phyloP scores from a whole-genome alignment of 2,888 invertebrate genomes.

The Chrysina gloriosa region DNA sequence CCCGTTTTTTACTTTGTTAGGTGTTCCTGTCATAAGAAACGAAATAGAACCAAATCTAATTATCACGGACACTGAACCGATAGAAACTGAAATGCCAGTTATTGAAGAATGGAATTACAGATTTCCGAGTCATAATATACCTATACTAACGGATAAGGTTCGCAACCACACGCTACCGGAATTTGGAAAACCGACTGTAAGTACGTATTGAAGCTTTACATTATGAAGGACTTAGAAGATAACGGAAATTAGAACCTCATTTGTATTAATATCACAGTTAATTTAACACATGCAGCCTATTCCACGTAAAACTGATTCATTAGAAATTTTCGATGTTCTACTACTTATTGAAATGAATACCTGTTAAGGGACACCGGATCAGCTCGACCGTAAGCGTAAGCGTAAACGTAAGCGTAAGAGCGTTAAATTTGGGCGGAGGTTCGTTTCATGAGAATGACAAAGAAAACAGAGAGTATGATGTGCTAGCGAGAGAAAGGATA shows the following conservation, averaged over 20 bases:
- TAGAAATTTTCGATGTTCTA: too few relatives aligned
- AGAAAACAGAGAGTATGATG: too few relatives aligned
- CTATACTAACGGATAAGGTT: slow-evolving; percentile 55
- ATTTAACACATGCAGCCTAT: too few relatives aligned
- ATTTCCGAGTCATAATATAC: slow-evolving; percentile 56
- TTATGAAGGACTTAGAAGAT: slow-evolving; percentile 15
- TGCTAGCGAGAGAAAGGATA: too few relatives aligned
- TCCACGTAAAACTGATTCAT: too few relatives aligned
- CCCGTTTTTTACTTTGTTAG: not conserved
- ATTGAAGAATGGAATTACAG: slow-evolving; percentile 64
- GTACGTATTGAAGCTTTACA: slow-evolving; percentile 55
- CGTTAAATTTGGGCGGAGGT: too few relatives aligned
- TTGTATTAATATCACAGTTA: not conserved
- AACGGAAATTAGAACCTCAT: too few relatives aligned
- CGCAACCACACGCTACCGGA: slow-evolving; percentile 63
- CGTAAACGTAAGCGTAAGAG: too few relatives aligned
- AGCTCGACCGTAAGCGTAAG: too few relatives aligned
- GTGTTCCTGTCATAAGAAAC: slow-evolving; percentile 23
- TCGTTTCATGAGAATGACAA: too few relatives aligned
- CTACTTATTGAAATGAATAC: too few relatives aligned
- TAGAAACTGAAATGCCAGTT: slow-evolving; percentile 53
- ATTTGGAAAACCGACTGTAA: slow-evolving; percentile 62
- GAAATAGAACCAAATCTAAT: not conserved
- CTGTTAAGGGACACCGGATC: too few relatives aligned
- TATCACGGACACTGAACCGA: not conserved